Evolutionary conservation across 2,888 invertebrate species (phyloP), one percentile per base, ranked within the genome.

Genomic region (Mactromeris polynyma): DNA sequence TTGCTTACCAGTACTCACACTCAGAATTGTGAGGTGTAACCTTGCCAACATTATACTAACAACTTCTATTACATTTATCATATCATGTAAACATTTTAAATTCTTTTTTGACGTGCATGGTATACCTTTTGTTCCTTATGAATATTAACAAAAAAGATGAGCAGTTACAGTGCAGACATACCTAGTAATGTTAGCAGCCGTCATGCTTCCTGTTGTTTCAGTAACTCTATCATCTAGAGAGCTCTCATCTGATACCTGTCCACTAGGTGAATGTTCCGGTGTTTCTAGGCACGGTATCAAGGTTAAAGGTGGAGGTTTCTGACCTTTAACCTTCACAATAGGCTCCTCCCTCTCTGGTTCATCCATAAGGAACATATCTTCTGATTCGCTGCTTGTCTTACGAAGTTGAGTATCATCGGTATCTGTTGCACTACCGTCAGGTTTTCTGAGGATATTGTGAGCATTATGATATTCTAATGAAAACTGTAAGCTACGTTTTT

Each of bases 111-210:
- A 42, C 42, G 11, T 42, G 11, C 4, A 42, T 11, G 11, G 11
- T 42, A 11, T 7, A 11, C 42, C 4, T 7, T 42, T 42, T 42
- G 42, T 46, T 46, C 6, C 11, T 46, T 46, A 46, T 11, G 17
- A 46, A 46, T 46, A 14, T 46, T 7, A 42, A 42, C 42, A 42
- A 17, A 46, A 46, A 46, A 11, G 17, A 46, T 46, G 46, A 46
- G 46, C 2, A 11, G 46, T 4, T n/a, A 40, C n/a, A n/a, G n/a
- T n/a, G n/a, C n/a, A n/a, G n/a, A n/a, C 91, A 86, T 85, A 95
- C 95, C 94, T 95, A 80, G 92, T 81, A 21, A 95, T 95, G 87
- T 95, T 95, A 40, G 94, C 91, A 83, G 93, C 94, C 19, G 94
- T 95, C 91, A 94, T 93, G 81, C 94, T 93, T 87, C 93, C 93